Percentiles rank a stretch among this genome's conserved stretches.
Evolutionary conservation across 2,888 invertebrate species (phyloP).

Genomic region (Drosophila pseudotalamancana): DNA sequence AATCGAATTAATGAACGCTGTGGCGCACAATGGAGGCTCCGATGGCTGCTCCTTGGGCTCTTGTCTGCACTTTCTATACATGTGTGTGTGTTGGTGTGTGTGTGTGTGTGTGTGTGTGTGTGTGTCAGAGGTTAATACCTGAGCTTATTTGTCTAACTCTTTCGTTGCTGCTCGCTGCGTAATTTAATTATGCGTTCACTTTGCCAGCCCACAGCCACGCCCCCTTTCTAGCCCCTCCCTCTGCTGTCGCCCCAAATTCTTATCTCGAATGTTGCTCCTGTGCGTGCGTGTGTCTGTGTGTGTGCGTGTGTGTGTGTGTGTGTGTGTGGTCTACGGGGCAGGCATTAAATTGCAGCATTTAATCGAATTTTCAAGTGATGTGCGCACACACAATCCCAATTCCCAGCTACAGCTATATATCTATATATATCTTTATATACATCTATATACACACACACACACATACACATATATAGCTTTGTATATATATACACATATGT

Average conservation of each 20-base stretch:
- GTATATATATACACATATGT: slow-evolving; percentile 6
- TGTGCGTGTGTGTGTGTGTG: slow-evolving; percentile 30
- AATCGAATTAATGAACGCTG: slow-evolving; percentile 85
- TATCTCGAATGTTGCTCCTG: slow-evolving; percentile 72
- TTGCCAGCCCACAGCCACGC: slow-evolving; percentile 65
- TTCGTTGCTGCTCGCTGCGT: slow-evolving; percentile 82
- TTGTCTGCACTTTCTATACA: slow-evolving; percentile 30
- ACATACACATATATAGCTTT: neutral
- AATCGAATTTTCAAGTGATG: slow-evolving; percentile 75
- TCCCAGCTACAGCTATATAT: neutral
- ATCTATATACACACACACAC: neutral
- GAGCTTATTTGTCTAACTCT: slow-evolving; percentile 85
- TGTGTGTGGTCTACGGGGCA: slow-evolving; percentile 37
- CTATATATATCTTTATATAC: neutral
- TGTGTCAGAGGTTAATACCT: slow-evolving; percentile 84
- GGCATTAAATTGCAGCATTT: slow-evolving; percentile 79
- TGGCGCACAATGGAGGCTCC: slow-evolving; percentile 74
- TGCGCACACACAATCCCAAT: slow-evolving; percentile 35
- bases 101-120: slow-evolving; percentile 54
- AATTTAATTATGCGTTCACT: slow-evolving; percentile 84
- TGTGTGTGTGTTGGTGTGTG: slow-evolving; percentile 18
- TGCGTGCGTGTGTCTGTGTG: slow-evolving; percentile 14
- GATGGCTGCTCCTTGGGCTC: slow-evolving; percentile 23
- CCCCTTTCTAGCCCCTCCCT: neutral
- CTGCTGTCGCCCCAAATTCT: slow-evolving; percentile 41